Evolutionary conservation across 2,113 vertebrate species (phyloP), one percentile per base, ranked within the genome.

Genomic region (Bos indicus): DNA sequence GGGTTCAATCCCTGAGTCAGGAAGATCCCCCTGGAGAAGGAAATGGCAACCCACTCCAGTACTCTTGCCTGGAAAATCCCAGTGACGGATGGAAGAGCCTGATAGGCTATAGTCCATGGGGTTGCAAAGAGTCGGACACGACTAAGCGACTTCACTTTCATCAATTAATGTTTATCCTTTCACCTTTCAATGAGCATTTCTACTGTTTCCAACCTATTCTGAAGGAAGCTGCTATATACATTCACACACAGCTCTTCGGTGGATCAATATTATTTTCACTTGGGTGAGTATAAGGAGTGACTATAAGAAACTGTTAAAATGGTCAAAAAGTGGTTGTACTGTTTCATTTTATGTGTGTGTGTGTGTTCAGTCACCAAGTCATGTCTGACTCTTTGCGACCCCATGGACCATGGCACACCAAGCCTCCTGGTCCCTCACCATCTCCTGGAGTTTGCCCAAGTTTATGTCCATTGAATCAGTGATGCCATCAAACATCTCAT

Each of bases 81-180:
- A 71, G 1, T 36, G 64, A 71, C 9, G 2, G 64, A 64, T 64
- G 60, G 60, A 71, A 17, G 64, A 71, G 64, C 64, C 64, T 71
- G 64, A 36, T 67, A 36, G 64, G 33, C 33, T 36, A 67, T 17
- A 36, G 64, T 67, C 33, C 33, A 36, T 36, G 64, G 17, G n/a
- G 64, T 21, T 4, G 1, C 64, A 71, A 64, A 64, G 17, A 71
- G 64, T 36, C 9, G 0, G n/a, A 71, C 19, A 36, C 0, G 4
- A 36, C n/a, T 71, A 8, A 36, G n/a, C 0, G 9, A 21, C n/a
- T 36, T 71, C 64, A 36, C 64, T 36, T 25, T 36, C 11, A 25
- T 83, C 33, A 60, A 23, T 87, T 33, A 54, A 19, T n/a, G 13
- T 40, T 52, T 60, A 19, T 25, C n/a, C 25, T 30, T 60, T 86